Evolutionary conservation across 2,888 invertebrate genomes (phyloP), one percentile per base, ranked within the genome.

Genomic region (Diarsia dahlii): DNA sequence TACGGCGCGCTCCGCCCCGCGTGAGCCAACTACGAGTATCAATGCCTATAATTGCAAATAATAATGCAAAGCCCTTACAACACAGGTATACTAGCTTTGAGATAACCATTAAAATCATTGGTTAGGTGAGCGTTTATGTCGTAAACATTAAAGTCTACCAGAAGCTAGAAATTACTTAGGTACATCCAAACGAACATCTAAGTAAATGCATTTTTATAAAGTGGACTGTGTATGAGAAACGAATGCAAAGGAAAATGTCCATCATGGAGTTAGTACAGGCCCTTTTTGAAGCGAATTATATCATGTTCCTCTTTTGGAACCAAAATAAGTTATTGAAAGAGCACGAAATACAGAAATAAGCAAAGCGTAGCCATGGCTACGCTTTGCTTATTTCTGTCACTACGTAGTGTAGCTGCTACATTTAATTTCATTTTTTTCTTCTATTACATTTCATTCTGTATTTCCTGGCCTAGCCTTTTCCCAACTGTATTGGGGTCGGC

Each of bases 1-100:
- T 93, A 92, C 92, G 87, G 87, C 86, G 89, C 86, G 89, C 80
- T 76, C 86, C 85, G 82, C 87, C 81, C 85, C 74, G 78, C 79
- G 82, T 81, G 81, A 76, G 78, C 81, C 78, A 76, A 78, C 86
- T 76, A 80, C 83, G 80, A 75, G 74, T 82, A 88, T 80, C 83
- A 85, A 82, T 80, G 79, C 79, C 84, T 78, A 80, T 88, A 87
- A 86, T 85, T 87, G 84, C 86, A 84, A 84, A 85, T 82, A 78
- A 79, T 80, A 81, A 79, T 58, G 71, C 65, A 68, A 68, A 76
- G 74, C 83, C 86, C 82, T 85, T 87, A 71, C 63, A 62, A 65
- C 62, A 72, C 74, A 76, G 58, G 58, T 76, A 48, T 50, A 64
- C 12, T 39, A 62, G 23, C 12, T 70, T 60, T 75, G 50, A 62